These are phyloP conservation scores for Sylvilagus floridanus DNA, from an alignment of 2,797 vertebrate genomes.

Conservation along the genomic window DNA sequence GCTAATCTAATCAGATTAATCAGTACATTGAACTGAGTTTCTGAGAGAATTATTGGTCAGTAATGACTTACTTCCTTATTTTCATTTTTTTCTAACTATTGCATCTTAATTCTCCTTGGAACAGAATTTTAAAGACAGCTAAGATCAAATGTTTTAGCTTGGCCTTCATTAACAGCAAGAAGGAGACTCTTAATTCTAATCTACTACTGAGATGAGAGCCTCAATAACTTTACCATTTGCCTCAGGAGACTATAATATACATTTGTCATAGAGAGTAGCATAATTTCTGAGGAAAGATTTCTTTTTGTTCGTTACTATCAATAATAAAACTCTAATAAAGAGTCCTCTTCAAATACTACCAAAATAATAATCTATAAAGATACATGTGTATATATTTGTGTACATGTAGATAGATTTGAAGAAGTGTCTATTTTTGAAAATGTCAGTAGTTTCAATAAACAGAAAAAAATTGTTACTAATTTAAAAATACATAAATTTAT, in stretches of 20 bases:
- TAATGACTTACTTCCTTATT: background rate
- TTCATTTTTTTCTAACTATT: background rate
- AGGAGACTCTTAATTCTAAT: background rate
- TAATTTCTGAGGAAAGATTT: background rate
- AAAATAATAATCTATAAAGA: background rate
- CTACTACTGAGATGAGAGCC: background rate
- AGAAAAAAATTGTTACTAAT: conserved; percentile 2
- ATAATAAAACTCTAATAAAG: background rate
- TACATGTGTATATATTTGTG: background rate
- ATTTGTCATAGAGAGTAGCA: background rate
- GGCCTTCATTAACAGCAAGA: background rate
- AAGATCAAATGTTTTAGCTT: background rate
- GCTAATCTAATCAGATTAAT: conserved; percentile 6
- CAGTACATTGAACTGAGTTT: background rate
- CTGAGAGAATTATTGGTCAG: background rate
- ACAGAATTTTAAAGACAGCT: conserved; percentile 1
- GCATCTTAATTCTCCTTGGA: background rate
- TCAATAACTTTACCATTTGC: conserved; percentile 1
- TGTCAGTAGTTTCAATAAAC: background rate
- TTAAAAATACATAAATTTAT: background rate
- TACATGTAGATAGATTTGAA: background rate
- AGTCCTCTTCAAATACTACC: background rate
- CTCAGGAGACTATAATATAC: background rate
- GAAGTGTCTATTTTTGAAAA: background rate
- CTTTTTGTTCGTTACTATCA: background rate